Base-by-base conservation (phyloP, 2,888 invertebrate species). In the Acleris emargana region DNA sequence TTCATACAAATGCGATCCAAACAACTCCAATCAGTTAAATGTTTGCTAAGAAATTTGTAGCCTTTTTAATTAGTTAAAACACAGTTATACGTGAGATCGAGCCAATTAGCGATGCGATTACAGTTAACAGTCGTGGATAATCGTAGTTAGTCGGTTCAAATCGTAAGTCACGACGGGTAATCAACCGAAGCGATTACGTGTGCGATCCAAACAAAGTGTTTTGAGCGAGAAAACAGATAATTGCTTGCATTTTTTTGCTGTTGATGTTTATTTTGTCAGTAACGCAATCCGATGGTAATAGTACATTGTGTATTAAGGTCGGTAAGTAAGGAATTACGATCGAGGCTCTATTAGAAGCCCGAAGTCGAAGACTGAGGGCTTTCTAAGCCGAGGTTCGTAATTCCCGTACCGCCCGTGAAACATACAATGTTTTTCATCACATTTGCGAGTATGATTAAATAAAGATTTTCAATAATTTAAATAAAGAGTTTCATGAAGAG, bases 51-150 rank as follows among this genome's bases (percentile, higher is more conserved):
- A 49, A 49, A 54, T 17, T 58, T 52, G 18, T 6, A 45, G 38
- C 20, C 43, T 22, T 17, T 20, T 47, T 49, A 22, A 49, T n/a
- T 59, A 47, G 22, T 47, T 7, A 25, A 38, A 38, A 5, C 22
- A 64, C 18, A 20, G 52, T 49, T 58, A 53, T 50, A 22, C 55
- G 43, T 42, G 28, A 47, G 47, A 58, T 63, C 52, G 32, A 22
- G 32, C 43, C 58, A 47, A 63, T 58, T 58, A 58, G 42, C 38
- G 13, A 54, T 42, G 47, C 55, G 49, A 50, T 58, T 20, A 50
- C 50, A 9, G 58, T 58, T 38, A 49, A 38, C 20, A 58, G 49
- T 58, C 45, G 55, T 25, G 13, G 57, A 28, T 43, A 28, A 25
- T 38, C 22, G n/a, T 32, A 42, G 50, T 42, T 28, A 18, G 49